Evolutionary conservation across 1,140 invertebrate genomes (phyloP).

Genomic region (Chionoecetes opilio): DNA sequence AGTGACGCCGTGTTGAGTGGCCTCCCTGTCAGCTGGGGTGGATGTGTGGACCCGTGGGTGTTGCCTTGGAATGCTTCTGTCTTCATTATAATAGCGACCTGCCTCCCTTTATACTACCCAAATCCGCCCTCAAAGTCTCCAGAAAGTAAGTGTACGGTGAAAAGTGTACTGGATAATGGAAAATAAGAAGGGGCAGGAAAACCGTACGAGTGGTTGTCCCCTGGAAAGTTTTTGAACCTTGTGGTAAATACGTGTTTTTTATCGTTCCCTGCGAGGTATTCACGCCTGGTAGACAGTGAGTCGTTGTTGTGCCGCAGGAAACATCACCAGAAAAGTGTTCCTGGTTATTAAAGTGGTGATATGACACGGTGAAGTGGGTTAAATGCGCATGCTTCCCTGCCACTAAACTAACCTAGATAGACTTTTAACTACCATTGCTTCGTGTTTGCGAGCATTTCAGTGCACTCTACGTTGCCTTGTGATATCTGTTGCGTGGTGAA

Average conservation of each 20-base stretch:
- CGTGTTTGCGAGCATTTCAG: too few species aligned
- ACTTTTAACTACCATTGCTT: too few species aligned
- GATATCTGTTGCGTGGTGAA: too few species aligned
- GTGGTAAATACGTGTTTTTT: not conserved
- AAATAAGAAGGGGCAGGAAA: not conserved
- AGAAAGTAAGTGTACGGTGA: not conserved
- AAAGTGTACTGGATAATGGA: not conserved
- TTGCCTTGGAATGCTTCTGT: not conserved
- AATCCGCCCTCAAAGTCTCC: constrained; percentile 15
- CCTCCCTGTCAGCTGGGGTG: not conserved
- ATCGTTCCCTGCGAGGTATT: not conserved
- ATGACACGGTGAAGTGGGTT: too few species aligned
- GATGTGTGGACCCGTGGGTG: not conserved
- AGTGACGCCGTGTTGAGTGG: not conserved
- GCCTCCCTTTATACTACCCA: not conserved
- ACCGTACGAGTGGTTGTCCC: not conserved
- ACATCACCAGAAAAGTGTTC: too few species aligned
- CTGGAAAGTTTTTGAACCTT: not conserved
- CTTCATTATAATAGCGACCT: not conserved
- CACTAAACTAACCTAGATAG: too few species aligned
- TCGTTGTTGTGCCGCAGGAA: too few species aligned
- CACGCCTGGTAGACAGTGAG: too few species aligned
- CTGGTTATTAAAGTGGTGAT: too few species aligned
- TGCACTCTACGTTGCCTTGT: too few species aligned
- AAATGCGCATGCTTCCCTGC: too few species aligned